Evolutionary conservation across 2,113 vertebrate species (phyloP).

Genomic region (Amia ocellicauda): DNA sequence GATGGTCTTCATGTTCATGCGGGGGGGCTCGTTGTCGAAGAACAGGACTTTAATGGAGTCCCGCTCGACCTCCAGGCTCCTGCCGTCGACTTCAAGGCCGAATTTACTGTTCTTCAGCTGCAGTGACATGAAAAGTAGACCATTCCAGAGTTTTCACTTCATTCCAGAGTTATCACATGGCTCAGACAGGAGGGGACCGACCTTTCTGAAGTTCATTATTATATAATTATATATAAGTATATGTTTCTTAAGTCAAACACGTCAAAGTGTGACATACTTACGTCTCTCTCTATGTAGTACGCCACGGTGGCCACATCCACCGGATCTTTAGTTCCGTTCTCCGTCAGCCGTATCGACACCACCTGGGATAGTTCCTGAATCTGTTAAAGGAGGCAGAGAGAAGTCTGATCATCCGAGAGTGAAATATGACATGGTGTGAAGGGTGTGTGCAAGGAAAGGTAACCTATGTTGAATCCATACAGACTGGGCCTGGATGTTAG

Average conservation of each 20-base stretch:
- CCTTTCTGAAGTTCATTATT: too few relatives aligned
- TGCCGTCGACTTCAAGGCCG: slow-evolving; percentile 37
- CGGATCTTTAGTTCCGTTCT: slow-evolving; percentile 38
- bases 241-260: too few relatives aligned
- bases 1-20: slow-evolving; percentile 38
- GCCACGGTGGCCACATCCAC: slow-evolving; percentile 40
- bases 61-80: slow-evolving; percentile 33
- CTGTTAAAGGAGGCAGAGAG: slow-evolving; percentile 7
- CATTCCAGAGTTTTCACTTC: too few relatives aligned
- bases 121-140: too few relatives aligned
- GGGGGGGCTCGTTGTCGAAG: slow-evolving; percentile 43
- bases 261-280: slow-evolving; percentile 15
- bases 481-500: too few relatives aligned
- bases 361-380: slow-evolving; percentile 34
- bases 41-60: slow-evolving; percentile 37
- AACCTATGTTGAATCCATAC: too few relatives aligned
- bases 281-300: slow-evolving; percentile 39
- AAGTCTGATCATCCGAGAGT: not conserved
- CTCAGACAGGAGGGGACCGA: too few relatives aligned
- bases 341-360: slow-evolving; percentile 34
- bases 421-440: too few relatives aligned
- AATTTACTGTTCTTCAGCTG: slow-evolving; percentile 43
- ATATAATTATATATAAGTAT: too few relatives aligned
- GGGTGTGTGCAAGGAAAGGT: too few relatives aligned
- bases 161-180: too few relatives aligned